phyloP scores from a whole-genome alignment of 2,888 invertebrate species.

The Torymus tubicola region DNA sequence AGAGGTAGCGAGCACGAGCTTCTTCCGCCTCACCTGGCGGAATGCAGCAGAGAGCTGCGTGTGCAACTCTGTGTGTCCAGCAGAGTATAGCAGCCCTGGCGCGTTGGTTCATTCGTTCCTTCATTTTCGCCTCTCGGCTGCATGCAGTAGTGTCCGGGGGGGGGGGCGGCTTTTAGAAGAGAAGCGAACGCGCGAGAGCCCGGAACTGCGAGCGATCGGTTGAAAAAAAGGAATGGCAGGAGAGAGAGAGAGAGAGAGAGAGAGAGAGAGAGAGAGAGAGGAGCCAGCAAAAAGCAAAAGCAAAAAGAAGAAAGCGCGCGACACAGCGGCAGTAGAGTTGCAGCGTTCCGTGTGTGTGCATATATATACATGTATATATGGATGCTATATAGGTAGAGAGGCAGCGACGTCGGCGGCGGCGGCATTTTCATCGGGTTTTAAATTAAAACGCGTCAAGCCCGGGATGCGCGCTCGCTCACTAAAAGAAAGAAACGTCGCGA shows the following conservation, averaged over 20 bases:
- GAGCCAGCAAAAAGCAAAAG: conserved; percentile 29
- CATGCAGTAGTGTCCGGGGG: no score
- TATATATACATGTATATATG: neutral
- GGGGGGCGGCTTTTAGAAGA: no score
- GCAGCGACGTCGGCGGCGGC: neutral
- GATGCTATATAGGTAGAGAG: conserved; percentile 2
- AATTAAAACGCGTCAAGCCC: conserved; percentile 54
- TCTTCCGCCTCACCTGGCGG: no score
- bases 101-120: no score
- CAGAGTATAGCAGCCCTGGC: no score
- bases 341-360: no score
- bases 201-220: no score
- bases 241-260: neutral
- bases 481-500: conserved; percentile 9
- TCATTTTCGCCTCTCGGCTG: no score
- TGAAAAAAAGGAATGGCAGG: no score
- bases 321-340: conserved; percentile 20
- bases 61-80: neutral
- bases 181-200: no score
- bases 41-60: no score
- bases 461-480: conserved; percentile 25
- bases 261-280: conserved; percentile 16
- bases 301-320: conserved; percentile 9
- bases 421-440: conserved; percentile 54
- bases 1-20: conserved; percentile 4